Evolutionary conservation across 2,797 vertebrate genomes (phyloP), one percentile per base, ranked within the genome.

Genomic region (Myotis vivesi): DNA sequence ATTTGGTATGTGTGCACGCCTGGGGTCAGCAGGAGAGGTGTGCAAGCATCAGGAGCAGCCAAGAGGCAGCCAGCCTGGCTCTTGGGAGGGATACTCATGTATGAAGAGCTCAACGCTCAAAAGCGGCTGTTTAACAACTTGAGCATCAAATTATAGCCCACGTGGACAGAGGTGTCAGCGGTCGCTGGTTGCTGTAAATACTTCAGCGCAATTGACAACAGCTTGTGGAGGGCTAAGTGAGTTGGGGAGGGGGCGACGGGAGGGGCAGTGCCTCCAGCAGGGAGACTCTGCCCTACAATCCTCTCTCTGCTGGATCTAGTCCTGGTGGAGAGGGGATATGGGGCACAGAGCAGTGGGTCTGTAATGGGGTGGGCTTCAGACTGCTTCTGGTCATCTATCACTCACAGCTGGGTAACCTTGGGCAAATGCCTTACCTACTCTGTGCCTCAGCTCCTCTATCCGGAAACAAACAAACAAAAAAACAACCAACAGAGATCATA

Each of bases 101-200:
- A 55, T 97, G 95, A 96, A 97, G 97, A 97, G 97, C 94, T 76
- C 53, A 41, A 91, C 1, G 77, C 94, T 95, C 0, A 11, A 96
- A 97, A 97, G 96, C 91, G 13, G 95, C 92, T 97, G 97, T 96
- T 97, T 96, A 97, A 96, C 96, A 96, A 95, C 96, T 97, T 96
- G 96, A 97, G 92, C 96, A 93, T 97, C 96, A 96, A 97, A 97
- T 97, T 97, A 97, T 92, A 97, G 97, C 92, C 93, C 96, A 97
- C 94, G 96, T 97, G 96, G 90, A 83, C 95, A 96, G 96, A 96
- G 96, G 96, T 97, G 96, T 88, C 96, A 75, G 96, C 20, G 30
- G 93, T 89, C 0, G 87, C 96, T 96, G 95, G 96, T 96, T 97
- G 97, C 96, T 97, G 96, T 97, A 97, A 97, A 97, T 97, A 97